A percentile compares a stretch with the other conserved stretches of the same genome.
Conservation (phyloP, 2,113 vertebrate genomes). For the Accipiter cooperii region DNA sequence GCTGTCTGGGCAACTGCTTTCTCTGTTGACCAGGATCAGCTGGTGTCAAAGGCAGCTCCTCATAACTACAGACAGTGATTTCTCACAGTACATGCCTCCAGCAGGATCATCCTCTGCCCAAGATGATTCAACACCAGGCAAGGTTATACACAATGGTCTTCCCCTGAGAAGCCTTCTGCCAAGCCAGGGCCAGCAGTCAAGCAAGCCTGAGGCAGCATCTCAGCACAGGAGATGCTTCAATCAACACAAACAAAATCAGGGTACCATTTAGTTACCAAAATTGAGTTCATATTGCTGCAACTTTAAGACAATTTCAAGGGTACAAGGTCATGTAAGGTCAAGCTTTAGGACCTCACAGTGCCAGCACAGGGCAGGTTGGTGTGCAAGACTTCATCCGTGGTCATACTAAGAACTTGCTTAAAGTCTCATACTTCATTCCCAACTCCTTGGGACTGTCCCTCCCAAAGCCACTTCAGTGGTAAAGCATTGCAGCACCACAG, state of each 20-base stretch:
- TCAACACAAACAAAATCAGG: not conserved
- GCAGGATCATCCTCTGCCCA: too few relatives aligned
- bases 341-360: not conserved
- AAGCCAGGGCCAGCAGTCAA: not conserved
- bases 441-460: too few relatives aligned
- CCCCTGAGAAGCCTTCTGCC: not conserved
- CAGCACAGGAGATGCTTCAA: not conserved
- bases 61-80: too few relatives aligned
- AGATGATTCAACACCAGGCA: not conserved
- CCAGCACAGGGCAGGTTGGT: not conserved
- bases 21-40: not conserved
- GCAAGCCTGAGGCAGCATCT: not conserved
- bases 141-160: not conserved
- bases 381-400: too few relatives aligned
- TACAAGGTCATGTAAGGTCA: not conserved
- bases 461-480: not conserved
- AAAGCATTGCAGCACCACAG: not conserved
- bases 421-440: not conserved
- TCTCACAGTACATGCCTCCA: not conserved
- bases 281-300: not conserved
- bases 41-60: not conserved
- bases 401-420: not conserved
- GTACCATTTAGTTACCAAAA: not conserved
- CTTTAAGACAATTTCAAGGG: not conserved
- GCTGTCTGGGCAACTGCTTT: fast-evolving